Evolutionary conservation across 2,888 invertebrate genomes (phyloP).

Genomic region (Nymphalis urticae): DNA sequence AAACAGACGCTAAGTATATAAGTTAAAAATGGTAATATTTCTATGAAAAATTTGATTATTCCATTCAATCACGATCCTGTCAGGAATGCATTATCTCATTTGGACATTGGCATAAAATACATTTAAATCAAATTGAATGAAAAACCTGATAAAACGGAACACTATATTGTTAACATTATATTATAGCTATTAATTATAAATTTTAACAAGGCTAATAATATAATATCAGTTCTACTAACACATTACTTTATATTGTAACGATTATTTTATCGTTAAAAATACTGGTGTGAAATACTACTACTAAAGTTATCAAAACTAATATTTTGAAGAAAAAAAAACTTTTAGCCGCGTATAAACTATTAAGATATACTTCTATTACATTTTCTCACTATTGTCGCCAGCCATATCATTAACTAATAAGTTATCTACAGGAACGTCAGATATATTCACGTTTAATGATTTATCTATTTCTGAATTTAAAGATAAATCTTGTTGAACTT

Average conservation of each 20-base stretch:
- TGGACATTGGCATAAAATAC: too few relatives aligned
- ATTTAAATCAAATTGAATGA: too few relatives aligned
- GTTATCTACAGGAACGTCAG: constrained; percentile 28
- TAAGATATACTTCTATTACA: neutral
- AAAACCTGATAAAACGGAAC: too few relatives aligned
- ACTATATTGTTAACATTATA: neutral
- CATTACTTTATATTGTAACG: neutral
- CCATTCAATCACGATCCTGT: too few relatives aligned
- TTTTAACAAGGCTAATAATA: neutral
- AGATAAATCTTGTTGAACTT: constrained; percentile 31
- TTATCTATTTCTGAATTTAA: constrained; percentile 5
- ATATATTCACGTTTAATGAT: constrained; percentile 14
- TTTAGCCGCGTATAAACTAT: neutral
- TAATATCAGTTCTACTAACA: neutral
- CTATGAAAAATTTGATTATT: too few relatives aligned
- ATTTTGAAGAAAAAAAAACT: neutral
- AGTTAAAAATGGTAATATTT: too few relatives aligned
- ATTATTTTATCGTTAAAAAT: constrained; percentile 2
- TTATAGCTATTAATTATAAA: neutral
- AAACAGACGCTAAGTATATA: too few relatives aligned
- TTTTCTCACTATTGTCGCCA: neutral
- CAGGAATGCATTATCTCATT: too few relatives aligned
- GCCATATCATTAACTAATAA: neutral
- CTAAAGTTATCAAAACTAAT: neutral
- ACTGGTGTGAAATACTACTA: neutral